A percentile compares a stretch with the other conserved stretches of the same genome.
These are phyloP conservation scores for Brachionus koreanus DNA, from an alignment of 1,140 invertebrate species.

Conservation along the genomic window DNA sequence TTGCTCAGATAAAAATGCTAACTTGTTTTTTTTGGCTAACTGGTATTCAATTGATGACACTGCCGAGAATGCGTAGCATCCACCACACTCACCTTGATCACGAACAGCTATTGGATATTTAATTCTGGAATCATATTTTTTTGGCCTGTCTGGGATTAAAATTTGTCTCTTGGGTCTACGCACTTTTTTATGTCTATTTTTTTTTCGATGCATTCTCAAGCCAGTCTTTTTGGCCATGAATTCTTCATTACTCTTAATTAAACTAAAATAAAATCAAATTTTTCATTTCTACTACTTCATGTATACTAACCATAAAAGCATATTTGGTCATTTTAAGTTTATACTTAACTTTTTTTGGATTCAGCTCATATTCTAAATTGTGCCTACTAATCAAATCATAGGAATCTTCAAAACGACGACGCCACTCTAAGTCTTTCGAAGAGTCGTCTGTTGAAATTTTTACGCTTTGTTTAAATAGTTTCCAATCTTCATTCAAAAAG, in stretches of 20 bases:
- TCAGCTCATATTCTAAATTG: slow-evolving; percentile 16
- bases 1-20: slow-evolving; percentile 67
- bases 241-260: slow-evolving; percentile 10
- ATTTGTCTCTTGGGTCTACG: neutral
- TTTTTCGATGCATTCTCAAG: neutral
- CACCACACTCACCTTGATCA: slow-evolving; percentile 59
- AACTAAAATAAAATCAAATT: neutral
- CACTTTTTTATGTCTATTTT: neutral
- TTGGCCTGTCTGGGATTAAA: neutral
- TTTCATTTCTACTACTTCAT: neutral
- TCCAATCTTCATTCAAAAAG: neutral
- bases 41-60: slow-evolving; percentile 45
- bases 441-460: neutral
- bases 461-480: neutral
- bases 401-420: neutral
- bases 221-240: neutral
- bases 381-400: slow-evolving; percentile 9
- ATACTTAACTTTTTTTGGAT: neutral
- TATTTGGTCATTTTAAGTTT: slow-evolving; percentile 10
- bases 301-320: neutral
- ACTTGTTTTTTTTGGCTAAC: neutral
- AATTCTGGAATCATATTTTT: neutral
- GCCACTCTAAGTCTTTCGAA: neutral
- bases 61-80: slow-evolving; percentile 54
- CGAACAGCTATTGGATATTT: slow-evolving; percentile 51